Conservation (phyloP, 2,797 vertebrate genomes). For the Prionace glauca region DNA sequence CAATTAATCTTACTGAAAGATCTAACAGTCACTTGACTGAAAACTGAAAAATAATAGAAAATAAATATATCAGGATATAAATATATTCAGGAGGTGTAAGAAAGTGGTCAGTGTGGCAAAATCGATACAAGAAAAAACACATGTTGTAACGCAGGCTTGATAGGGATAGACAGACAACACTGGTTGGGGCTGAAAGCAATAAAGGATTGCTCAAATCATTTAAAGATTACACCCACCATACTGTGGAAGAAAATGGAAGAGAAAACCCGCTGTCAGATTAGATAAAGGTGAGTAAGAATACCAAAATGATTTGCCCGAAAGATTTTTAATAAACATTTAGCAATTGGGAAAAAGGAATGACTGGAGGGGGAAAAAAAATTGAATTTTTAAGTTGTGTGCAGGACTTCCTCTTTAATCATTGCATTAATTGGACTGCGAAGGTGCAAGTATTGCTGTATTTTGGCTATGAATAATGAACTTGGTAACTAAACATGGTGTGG, state of each 20-base stretch:
- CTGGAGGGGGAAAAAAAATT: background rate
- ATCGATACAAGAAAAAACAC: background rate
- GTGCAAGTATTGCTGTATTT: background rate
- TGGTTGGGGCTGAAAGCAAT: background rate
- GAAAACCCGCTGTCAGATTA: background rate
- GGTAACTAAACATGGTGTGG: background rate
- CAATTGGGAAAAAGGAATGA: background rate
- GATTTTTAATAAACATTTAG: background rate
- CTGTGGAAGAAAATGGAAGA: background rate
- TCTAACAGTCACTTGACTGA: background rate
- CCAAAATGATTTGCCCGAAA: background rate
- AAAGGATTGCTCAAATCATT: background rate
- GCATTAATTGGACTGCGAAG: background rate
- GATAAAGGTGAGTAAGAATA: background rate
- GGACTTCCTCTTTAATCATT: background rate
- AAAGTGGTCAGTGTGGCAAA: background rate
- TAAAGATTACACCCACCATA: background rate
- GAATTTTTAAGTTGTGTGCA: background rate
- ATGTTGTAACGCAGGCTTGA: background rate
- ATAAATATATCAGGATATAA: background rate
- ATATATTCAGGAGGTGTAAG: background rate
- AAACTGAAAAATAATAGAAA: background rate
- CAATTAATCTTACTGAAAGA: background rate
- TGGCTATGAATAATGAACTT: background rate
- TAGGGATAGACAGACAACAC: background rate